These are phyloP conservation scores for Zapornia atra DNA, from an alignment of 2,113 vertebrate genomes.

Conservation along the genomic window DNA sequence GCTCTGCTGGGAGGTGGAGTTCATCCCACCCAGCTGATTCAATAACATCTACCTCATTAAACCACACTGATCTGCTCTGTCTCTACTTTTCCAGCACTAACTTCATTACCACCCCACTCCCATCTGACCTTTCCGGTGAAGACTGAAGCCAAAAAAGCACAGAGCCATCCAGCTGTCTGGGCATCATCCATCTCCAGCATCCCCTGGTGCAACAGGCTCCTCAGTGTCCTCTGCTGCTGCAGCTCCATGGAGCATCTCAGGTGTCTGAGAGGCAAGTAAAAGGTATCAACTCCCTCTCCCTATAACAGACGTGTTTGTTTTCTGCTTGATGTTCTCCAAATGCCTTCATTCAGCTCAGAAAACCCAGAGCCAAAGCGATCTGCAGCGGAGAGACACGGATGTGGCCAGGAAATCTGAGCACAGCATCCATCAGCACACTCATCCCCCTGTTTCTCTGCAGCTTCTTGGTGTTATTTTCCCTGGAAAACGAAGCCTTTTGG, in stretches of 20 bases:
- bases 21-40: background rate
- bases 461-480: background rate
- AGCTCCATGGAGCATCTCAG: background rate
- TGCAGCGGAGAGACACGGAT: accelerated
- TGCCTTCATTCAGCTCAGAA: background rate
- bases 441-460: background rate
- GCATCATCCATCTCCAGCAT: background rate
- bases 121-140: background rate
- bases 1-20: accelerated
- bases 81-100: conserved; percentile 42
- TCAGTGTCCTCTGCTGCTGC: accelerated
- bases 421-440: too few relatives aligned
- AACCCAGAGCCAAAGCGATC: accelerated
- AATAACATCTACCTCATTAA: background rate
- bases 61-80: background rate
- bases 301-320: background rate
- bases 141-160: background rate
- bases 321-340: background rate
- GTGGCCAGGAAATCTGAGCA: background rate
- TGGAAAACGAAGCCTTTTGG: background rate
- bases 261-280: background rate
- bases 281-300: background rate
- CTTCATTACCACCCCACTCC: background rate
- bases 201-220: background rate
- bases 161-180: background rate